Evolutionary conservation across 2,888 invertebrate genomes (phyloP).

Genomic region (Tuberolachnus salignus): DNA sequence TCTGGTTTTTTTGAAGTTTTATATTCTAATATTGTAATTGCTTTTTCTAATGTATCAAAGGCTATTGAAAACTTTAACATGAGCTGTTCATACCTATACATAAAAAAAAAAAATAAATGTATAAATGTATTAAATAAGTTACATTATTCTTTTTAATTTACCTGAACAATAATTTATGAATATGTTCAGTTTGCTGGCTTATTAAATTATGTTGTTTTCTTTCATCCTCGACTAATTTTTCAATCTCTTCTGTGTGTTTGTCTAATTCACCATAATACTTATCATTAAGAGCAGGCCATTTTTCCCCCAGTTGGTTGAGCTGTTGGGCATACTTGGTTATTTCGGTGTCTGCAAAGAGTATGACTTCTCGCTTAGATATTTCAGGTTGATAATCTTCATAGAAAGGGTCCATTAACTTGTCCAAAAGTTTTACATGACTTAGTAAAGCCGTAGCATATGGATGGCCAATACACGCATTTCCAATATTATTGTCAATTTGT

Average conservation of each 20-base stretch:
- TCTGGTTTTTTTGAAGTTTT: constrained; percentile 30
- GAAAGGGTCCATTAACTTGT: constrained; percentile 50
- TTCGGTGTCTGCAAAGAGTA: constrained; percentile 38
- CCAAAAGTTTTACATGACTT: constrained; percentile 38
- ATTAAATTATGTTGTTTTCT: constrained; percentile 33
- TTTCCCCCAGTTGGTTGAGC: constrained; percentile 22
- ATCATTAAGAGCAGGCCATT: constrained; percentile 39
- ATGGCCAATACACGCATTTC: constrained; percentile 53
- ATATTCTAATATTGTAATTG: constrained; percentile 34
- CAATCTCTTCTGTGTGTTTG: constrained; percentile 45
- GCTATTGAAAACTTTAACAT: constrained; percentile 42
- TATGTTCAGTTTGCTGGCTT: constrained; percentile 39
- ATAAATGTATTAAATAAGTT: background rate
- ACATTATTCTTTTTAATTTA: constrained; percentile 12
- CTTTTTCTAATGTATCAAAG: constrained; percentile 37
- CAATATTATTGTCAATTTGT: constrained; percentile 38
- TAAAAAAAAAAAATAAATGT: background rate
- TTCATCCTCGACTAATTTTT: constrained; percentile 32
- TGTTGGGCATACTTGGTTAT: constrained; percentile 28
- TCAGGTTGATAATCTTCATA: constrained; percentile 46
- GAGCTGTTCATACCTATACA: constrained; percentile 44
- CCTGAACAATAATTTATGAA: constrained; percentile 41
- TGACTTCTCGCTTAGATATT: constrained; percentile 46
- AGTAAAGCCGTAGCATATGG: constrained; percentile 42
- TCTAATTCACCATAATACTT: constrained; percentile 46